phyloP scores from a whole-genome alignment of 1,140 invertebrate species.

The Aricia agestis region DNA sequence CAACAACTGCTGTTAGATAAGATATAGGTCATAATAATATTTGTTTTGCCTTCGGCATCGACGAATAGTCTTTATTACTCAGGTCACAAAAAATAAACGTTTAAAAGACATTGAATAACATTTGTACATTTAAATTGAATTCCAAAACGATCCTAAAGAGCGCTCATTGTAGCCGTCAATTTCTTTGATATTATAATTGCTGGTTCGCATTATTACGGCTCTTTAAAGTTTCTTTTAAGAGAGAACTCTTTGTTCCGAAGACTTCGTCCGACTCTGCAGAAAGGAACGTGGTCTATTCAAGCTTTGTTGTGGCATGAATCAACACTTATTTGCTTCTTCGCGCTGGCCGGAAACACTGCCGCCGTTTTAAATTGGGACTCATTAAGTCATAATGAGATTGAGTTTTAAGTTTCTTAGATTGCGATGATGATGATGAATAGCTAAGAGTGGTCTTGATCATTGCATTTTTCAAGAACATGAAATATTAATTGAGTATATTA shows the following conservation, averaged over 20 bases:
- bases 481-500: too few relatives aligned
- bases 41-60: too few relatives aligned
- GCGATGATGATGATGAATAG: too few relatives aligned
- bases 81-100: too few relatives aligned
- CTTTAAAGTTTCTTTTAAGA: slow-evolving; percentile 29
- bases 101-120: background rate
- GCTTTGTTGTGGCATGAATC: slow-evolving; percentile 7
- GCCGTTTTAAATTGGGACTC: background rate
- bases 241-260: slow-evolving; percentile 5
- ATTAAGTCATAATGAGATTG: slow-evolving; percentile 5
- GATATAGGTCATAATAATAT: too few relatives aligned
- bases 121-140: background rate
- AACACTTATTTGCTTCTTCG: slow-evolving; percentile 8
- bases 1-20: too few relatives aligned
- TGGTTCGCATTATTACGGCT: slow-evolving; percentile 33
- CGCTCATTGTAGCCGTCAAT: slow-evolving; percentile 21
- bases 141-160: background rate
- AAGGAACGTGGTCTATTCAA: slow-evolving; percentile 2
- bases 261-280: background rate
- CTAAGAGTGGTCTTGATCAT: too few relatives aligned
- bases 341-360: slow-evolving; percentile 5
- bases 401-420: background rate
- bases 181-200: slow-evolving; percentile 39
- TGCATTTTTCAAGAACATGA: too few relatives aligned
- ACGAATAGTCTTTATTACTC: too few relatives aligned